Base-by-base conservation (phyloP, 2,113 vertebrate species). In the Lipophrys pholis region DNA sequence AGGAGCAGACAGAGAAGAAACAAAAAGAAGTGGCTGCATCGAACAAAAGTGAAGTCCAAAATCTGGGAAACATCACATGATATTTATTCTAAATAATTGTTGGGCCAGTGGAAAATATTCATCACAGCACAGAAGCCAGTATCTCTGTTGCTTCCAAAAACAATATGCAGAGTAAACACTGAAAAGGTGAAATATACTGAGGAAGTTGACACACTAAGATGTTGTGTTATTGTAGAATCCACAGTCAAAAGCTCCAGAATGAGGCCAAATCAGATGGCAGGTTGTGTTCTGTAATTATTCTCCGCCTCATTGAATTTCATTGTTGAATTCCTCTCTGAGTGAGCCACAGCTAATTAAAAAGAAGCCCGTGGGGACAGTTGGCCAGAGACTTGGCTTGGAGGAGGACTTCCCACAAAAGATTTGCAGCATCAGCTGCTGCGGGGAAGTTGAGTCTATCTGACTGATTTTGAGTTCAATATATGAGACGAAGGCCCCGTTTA, bases 261-360 rank as follows among this genome's bases (percentile, higher is more conserved):
- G 9, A 56, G 10, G 15, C 7, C 36, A 16, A 15, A 1, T 56
- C 36, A 56, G 54, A 55, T 16, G n/a, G 38, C 38, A 57, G n/a
- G 38, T 17, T 57, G 6, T n/a, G 21, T 30, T 30, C 21, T 41
- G 7, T 11, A n/a, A 21, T 39, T 14, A 17, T 65, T 35, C 30
- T 52, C 40, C 51, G 17, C 7, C 8, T 46, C 64, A 42, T 6
- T 54, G 35, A 11, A 15, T 58, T 38, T 40, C 12, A 66, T 6
- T 57, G 40, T 30, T 30, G 15, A n/a, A 15, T 15, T 48, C 14
- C 11, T 15, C 7, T 48, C 15, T 8, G 41, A 11, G 15, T 46
- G 54, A 66, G 35, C 48, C 54, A 36, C 6, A 16, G 62, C 30
- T 52, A 16, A 59, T 51, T 66, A 46, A 52, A 45, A 51, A 58